Percentiles rank a stretch among this genome's conserved stretches.
Conservation (phyloP, 2,113 vertebrate species). For the Nesogale talazaci region DNA sequence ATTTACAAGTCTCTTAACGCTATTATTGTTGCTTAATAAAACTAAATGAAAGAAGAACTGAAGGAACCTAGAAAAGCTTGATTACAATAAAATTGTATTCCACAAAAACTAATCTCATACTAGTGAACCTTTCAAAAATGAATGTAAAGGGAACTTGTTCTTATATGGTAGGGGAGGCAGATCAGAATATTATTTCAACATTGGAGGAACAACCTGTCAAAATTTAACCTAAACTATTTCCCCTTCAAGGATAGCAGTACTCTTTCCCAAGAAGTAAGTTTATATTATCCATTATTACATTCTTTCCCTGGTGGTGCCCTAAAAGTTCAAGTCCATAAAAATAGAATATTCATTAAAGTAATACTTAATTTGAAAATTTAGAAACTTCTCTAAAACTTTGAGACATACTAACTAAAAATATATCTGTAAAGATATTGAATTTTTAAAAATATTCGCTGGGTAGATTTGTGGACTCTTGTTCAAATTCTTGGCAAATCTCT, state of each 20-base stretch:
- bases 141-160: background rate
- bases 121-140: background rate
- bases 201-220: background rate
- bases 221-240: background rate
- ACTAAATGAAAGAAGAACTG: background rate
- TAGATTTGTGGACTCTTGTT: background rate
- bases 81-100: background rate
- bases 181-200: background rate
- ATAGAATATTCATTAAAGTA: no score
- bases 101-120: background rate
- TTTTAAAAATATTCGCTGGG: background rate
- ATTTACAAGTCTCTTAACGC: background rate
- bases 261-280: background rate
- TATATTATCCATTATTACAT: background rate
- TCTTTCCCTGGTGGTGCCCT: background rate
- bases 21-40: background rate
- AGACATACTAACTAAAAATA: background rate
- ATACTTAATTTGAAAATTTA: background rate
- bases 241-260: background rate
- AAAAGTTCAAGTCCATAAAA: no score
- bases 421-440: background rate
- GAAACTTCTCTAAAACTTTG: background rate
- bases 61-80: background rate
- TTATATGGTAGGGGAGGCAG: background rate
- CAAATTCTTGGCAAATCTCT: background rate